Conservation (phyloP, 2,888 invertebrate species). For the Callosobruchus maculatus region DNA sequence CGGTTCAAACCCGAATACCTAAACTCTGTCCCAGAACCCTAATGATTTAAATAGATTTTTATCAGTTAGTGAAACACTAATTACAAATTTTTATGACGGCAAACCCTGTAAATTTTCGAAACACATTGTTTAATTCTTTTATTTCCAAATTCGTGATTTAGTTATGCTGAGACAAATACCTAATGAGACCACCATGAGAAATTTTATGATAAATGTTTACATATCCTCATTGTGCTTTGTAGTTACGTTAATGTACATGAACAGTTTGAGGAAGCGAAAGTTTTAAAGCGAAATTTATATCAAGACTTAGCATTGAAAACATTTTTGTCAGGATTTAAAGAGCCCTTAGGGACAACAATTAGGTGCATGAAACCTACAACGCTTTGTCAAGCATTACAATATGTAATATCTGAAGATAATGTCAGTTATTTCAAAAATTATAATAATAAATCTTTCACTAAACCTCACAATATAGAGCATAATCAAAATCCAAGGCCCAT, state of each 20-base stretch:
- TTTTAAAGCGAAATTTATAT: conserved; percentile 9
- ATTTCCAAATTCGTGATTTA: conserved; percentile 18
- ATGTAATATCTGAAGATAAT: conserved; percentile 8
- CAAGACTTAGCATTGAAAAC: conserved; percentile 10
- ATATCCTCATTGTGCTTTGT: conserved; percentile 15
- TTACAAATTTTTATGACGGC: too few species aligned
- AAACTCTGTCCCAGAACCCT: too few species aligned
- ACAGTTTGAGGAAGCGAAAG: conserved; percentile 2
- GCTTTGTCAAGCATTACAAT: conserved; percentile 5
- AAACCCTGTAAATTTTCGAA: too few species aligned
- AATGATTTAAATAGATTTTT: too few species aligned
- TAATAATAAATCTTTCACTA: not conserved
- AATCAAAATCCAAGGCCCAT: not conserved
- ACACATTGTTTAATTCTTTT: too few species aligned
- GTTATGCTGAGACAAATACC: conserved; percentile 17
- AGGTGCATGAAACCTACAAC: conserved; percentile 9
- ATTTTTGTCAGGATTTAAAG: conserved; percentile 9
- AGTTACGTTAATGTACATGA: conserved; percentile 10
- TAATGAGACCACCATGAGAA: conserved; percentile 17
- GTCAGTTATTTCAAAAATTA: conserved; percentile 2
- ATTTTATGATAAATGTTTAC: conserved; percentile 14
- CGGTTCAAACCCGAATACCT: too few species aligned
- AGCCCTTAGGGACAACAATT: too few species aligned
- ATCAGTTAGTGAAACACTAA: too few species aligned
- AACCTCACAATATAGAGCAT: too few species aligned